These are phyloP conservation scores for Planococcus citri DNA, from an alignment of 1,140 invertebrate species.

Conservation along the genomic window DNA sequence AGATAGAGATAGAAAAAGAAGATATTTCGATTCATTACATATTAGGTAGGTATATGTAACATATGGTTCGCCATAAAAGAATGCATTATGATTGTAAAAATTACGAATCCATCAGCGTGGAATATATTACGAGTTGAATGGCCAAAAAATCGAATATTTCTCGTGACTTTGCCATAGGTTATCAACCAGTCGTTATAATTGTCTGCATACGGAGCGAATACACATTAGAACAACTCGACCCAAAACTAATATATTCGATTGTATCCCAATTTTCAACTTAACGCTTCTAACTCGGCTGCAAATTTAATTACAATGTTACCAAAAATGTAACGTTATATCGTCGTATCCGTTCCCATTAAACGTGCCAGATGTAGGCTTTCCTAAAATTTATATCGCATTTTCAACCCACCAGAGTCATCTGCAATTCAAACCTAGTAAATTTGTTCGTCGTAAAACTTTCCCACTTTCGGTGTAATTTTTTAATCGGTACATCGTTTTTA, in stretches of 20 bases:
- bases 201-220: not conserved
- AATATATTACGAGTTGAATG: not conserved
- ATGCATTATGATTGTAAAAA: not conserved
- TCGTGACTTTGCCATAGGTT: not conserved
- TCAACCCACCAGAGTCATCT: not conserved
- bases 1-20: too few relatives aligned
- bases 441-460: not conserved
- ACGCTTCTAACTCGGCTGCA: not conserved
- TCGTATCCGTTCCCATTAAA: not conserved
- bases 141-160: not conserved
- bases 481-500: too few relatives aligned
- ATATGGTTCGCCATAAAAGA: not conserved
- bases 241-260: conserved; percentile 1
- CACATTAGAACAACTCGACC: too few relatives aligned
- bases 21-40: not conserved
- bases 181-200: not conserved
- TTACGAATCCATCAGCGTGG: not conserved
- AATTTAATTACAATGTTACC: conserved; percentile 1
- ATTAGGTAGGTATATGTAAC: too few relatives aligned
- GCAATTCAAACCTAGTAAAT: conserved; percentile 7
- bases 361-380: not conserved
- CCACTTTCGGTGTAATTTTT: too few relatives aligned
- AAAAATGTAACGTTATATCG: not conserved
- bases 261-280: not conserved
- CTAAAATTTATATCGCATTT: not conserved